Percentiles rank a stretch among this genome's conserved stretches.
These are phyloP conservation scores for Platichthys stellatus DNA, from an alignment of 2,113 vertebrate genomes.

Conservation along the genomic window DNA sequence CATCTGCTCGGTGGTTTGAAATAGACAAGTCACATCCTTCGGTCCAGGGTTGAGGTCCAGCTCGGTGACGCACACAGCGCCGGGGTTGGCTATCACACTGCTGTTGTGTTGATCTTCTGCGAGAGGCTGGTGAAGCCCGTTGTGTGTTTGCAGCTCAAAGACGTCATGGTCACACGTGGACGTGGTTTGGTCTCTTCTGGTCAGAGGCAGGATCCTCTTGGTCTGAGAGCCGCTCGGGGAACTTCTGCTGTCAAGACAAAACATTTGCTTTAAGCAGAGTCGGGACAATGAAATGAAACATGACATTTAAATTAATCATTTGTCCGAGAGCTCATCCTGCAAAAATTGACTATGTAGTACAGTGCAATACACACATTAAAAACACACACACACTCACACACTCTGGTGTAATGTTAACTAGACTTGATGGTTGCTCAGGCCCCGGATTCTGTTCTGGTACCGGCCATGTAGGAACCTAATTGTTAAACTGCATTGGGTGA, in stretches of 20 bases:
- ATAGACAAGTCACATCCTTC: constrained; percentile 4
- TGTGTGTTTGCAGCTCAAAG: constrained; percentile 67
- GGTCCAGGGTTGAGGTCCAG: constrained; percentile 53
- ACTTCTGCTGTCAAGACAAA: constrained; percentile 69
- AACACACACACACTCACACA: too few relatives aligned
- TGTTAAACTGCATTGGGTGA: too few relatives aligned
- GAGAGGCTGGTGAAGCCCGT: constrained; percentile 69
- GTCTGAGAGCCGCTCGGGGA: constrained; percentile 67
- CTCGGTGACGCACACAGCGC: constrained; percentile 16
- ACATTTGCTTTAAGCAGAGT: background rate
- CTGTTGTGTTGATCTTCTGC: constrained; percentile 69
- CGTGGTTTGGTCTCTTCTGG: constrained; percentile 89
- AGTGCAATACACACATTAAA: too few relatives aligned
- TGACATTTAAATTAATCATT: background rate
- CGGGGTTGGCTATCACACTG: constrained; percentile 76
- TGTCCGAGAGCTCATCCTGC: background rate
- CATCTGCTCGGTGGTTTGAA: constrained; percentile 66
- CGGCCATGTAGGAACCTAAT: too few relatives aligned
- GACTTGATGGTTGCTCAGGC: too few relatives aligned
- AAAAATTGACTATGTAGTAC: background rate
- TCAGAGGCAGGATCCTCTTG: constrained; percentile 76
- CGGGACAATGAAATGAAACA: background rate
- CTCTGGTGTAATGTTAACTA: too few relatives aligned
- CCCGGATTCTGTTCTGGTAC: too few relatives aligned
- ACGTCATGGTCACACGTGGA: constrained; percentile 85